Conservation (phyloP, 2,113 vertebrate species). For the Crocuta crocuta region DNA sequence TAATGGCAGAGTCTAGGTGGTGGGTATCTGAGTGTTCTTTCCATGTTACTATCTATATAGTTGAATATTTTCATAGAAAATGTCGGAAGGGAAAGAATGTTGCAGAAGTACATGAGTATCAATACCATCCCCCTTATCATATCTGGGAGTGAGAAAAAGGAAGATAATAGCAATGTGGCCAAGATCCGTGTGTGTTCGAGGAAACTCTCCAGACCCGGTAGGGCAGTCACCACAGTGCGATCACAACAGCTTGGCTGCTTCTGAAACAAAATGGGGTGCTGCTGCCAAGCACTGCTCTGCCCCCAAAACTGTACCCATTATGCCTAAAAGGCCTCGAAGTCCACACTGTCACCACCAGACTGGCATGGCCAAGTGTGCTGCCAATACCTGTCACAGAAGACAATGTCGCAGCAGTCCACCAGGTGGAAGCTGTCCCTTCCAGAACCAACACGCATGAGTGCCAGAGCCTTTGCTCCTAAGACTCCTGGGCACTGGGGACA, state of each 20-base stretch:
- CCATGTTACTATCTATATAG: background rate
- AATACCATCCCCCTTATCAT: background rate
- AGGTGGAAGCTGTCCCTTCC: background rate
- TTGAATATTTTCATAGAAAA: background rate
- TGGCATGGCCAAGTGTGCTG: rapidly evolving
- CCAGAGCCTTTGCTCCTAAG: background rate
- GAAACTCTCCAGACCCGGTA: background rate
- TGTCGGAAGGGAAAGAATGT: background rate
- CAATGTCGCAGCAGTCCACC: rapidly evolving
- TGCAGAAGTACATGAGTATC: background rate
- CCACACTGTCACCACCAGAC: background rate
- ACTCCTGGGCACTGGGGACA: rapidly evolving
- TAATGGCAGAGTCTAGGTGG: background rate
- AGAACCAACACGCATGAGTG: rapidly evolving
- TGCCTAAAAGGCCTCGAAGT: background rate
- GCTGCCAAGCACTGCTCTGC: background rate
- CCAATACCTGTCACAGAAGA: background rate
- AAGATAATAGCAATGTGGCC: background rate
- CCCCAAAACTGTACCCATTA: background rate
- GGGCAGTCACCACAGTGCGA: rapidly evolving
- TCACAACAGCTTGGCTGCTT: background rate
- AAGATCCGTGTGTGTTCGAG: too few relatives aligned
- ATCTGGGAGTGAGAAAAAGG: background rate
- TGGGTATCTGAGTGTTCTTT: background rate
- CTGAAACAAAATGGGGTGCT: background rate